Base-by-base conservation (phyloP, 2,797 vertebrate species). In the Helarctos malayanus region DNA sequence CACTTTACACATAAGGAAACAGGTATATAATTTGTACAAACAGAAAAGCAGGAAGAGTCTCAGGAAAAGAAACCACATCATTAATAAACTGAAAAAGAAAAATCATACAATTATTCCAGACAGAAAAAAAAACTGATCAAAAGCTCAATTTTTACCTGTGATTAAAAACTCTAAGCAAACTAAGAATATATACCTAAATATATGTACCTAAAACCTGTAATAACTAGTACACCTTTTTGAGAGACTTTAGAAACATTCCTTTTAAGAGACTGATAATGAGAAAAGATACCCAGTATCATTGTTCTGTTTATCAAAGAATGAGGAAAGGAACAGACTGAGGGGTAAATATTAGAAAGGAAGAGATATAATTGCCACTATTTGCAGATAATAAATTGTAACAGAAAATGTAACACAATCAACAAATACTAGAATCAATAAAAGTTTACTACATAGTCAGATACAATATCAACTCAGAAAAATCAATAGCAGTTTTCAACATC, bases 351-450 rank as follows among this genome's bases (percentile, higher is more conserved):
- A 65, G 47, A 56, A 87, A 25, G 32, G 15, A 59, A 78, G 32
- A 56, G 41, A 83, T 52, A 89, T 41, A 56, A 91, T 61, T 61
- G 35, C 75, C 59, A 96, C 52, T 89, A 76, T 65, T 87, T 86
- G 25, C 23, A 92, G 68, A 80, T 35, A 93, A 87, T 56, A 27
- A 94, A 88, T 85, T 83, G 65, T 23, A 89, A 65, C 7, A 76
- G 87, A 80, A 96, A 92, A 71, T 88, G 9, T 13, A 91, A 86
- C 71, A 94, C 5, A 89, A 57, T 49, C 47, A 87, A 93, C 76
- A 95, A 94, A 86, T 82, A 92, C 63, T 78, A 82, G 63, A 85
- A 92, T 95, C 91, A 78, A 88, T 92, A 82, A 79, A 91, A 81
- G 45, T 68, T 89, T 92, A 94, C 29, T 71, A 78, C n/a, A 57